Evolutionary conservation across 1,140 invertebrate genomes (phyloP).

Genomic region (Eulimnadia texana): DNA sequence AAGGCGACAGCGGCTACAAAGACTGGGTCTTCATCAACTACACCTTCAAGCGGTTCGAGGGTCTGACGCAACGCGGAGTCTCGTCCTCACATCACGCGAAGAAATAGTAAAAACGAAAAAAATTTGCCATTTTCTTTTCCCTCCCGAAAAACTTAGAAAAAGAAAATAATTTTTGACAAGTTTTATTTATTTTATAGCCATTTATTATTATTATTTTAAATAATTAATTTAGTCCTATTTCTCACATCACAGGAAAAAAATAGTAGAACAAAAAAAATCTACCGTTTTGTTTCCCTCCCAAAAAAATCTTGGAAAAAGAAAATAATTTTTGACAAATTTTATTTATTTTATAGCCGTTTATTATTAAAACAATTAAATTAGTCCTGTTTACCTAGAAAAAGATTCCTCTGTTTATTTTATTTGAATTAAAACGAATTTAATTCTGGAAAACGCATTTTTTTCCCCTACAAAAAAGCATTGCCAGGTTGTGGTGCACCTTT

Average conservation of each 20-base stretch:
- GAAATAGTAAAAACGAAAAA: conserved; percentile 1
- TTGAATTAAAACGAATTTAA: not conserved
- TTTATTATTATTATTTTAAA: too few species aligned
- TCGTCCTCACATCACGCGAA: conserved; percentile 15
- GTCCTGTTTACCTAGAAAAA: too few species aligned
- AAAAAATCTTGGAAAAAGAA: not conserved
- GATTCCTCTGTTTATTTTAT: not conserved
- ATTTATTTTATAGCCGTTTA: too few species aligned
- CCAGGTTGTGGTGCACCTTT: not conserved
- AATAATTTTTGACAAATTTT: not conserved
- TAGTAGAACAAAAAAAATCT: too few species aligned
- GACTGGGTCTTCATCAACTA: conserved; percentile 99
- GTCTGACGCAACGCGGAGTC: conserved; percentile 65
- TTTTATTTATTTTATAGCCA: not conserved
- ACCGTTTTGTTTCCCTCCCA: too few species aligned
- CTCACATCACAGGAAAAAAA: too few species aligned
- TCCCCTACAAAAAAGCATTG: not conserved
- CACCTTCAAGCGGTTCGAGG: conserved; percentile 97
- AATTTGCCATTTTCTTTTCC: too few species aligned
- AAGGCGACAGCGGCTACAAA: conserved; percentile 64
- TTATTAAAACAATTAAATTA: too few species aligned
- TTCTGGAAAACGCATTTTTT: not conserved
- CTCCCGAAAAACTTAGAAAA: not conserved
- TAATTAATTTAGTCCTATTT: too few species aligned
- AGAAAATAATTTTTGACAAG: not conserved